phyloP scores from a whole-genome alignment of 1,140 invertebrate genomes.

The Ceratina australensis region DNA sequence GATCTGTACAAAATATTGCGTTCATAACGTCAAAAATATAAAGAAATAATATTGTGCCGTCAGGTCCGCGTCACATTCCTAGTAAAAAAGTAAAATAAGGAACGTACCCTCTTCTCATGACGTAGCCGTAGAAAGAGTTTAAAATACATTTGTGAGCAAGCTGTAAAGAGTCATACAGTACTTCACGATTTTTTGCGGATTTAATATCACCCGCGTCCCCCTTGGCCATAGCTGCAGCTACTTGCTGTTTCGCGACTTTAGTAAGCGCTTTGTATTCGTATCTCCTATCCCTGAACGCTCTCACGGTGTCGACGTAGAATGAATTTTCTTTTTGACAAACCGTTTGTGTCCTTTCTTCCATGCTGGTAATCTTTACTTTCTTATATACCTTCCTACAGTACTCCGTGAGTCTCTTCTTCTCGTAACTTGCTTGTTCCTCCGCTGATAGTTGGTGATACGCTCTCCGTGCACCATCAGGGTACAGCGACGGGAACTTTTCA shows the following conservation, averaged over 20 bases:
- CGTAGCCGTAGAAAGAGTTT: slow-evolving; percentile 99
- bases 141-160: slow-evolving; percentile 99
- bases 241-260: slow-evolving; percentile 94
- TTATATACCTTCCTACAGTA: slow-evolving; percentile 98
- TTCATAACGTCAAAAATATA: slow-evolving; percentile 5
- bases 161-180: slow-evolving; percentile 98
- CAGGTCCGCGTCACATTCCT: too few relatives aligned
- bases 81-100: slow-evolving; percentile 6
- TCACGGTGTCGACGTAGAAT: slow-evolving; percentile 99
- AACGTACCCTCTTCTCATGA: slow-evolving; percentile 96
- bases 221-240: slow-evolving; percentile 89
- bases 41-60: background rate
- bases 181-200: slow-evolving; percentile 93
- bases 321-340: slow-evolving; percentile 99
- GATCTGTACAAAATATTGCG: slow-evolving; percentile 81
- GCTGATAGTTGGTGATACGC: slow-evolving; percentile 94
- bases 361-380: slow-evolving; percentile 91
- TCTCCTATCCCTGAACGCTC: slow-evolving; percentile 95
- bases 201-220: slow-evolving; percentile 97
- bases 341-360: slow-evolving; percentile 92
- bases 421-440: slow-evolving; percentile 92
- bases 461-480: slow-evolving; percentile 87
- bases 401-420: slow-evolving; percentile 95
- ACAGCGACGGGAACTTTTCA: slow-evolving; percentile 91
- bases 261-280: slow-evolving; percentile 98